A percentile compares a stretch with the other conserved stretches of the same genome.
These are phyloP conservation scores for Caenorhabditis latens DNA, from an alignment of 1,140 invertebrate genomes.

Conservation along the genomic window DNA sequence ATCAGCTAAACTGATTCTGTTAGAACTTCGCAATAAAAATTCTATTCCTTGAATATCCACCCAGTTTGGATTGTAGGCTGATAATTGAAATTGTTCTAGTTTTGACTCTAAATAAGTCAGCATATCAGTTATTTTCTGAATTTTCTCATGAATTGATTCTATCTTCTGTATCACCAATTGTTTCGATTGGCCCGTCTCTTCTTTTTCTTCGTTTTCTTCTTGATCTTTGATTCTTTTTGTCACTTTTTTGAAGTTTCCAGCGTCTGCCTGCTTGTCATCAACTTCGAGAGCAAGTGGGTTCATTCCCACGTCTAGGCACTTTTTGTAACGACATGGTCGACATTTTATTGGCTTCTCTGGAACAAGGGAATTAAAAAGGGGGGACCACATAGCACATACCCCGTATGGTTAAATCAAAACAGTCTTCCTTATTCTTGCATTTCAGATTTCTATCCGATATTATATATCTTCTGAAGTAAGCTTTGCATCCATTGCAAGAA, in stretches of 20 bases:
- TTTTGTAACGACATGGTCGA: constrained; percentile 3
- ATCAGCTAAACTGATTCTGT: constrained; percentile 14
- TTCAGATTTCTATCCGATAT: background rate
- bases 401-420: constrained; percentile 29
- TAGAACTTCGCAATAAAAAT: background rate
- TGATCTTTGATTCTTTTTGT: constrained; percentile 1
- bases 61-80: constrained; percentile 16
- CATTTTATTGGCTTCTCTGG: constrained; percentile 20
- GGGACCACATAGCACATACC: background rate
- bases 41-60: background rate
- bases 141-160: background rate
- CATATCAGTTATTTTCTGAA: background rate
- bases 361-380: background rate
- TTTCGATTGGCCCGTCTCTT: background rate
- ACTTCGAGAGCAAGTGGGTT: background rate
- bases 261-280: background rate
- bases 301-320: constrained; percentile 28
- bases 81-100: constrained; percentile 9
- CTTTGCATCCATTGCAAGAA: constrained; percentile 43
- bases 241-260: constrained; percentile 7
- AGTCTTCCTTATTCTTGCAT: constrained; percentile 35
- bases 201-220: background rate
- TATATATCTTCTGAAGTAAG: constrained; percentile 30
- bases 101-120: constrained; percentile 9
- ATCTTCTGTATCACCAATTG: background rate